Evolutionary conservation across 2,888 invertebrate species (phyloP), one percentile per base, ranked within the genome.

Genomic region (Dastarcus helophoroides): DNA sequence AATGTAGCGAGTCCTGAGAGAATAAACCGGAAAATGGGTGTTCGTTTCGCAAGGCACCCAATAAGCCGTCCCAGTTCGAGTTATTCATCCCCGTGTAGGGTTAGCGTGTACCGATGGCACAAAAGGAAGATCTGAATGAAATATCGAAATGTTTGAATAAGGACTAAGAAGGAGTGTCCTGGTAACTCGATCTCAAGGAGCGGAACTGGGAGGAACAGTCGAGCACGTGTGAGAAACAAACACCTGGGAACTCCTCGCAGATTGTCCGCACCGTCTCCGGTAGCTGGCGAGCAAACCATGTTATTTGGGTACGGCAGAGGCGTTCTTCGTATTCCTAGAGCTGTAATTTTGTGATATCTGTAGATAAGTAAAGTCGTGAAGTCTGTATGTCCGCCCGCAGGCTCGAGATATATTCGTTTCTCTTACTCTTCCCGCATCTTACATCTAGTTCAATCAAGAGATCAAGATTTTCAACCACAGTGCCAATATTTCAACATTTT

Each of bases 141-240:
- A 43, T 38, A 36, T 39, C 40, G 41, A 26, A 28, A 25, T 21
- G 23, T 22, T 19, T 26, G 36, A 12, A 35, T 35, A 37, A 37
- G 51, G 43, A 42, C 42, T 41, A 31, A 44, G 52, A 43, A 48
- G 57, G 53, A 51, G 54, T 51, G 54, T 54, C 51, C 46, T 44
- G 39, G 61, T 53, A 61, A 61, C 49, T 47, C 48, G 58, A 61
- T 59, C 56, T 50, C 48, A 40, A 32, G 48, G 52, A 59, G 47
- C 59, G 61, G 61, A 61, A 60, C 60, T 60, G 60, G 60, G 60
- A 53, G 60, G 56, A 50, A 50, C 53, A 41, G 43, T 34, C 36
- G 37, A 58, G 60, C 60, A 60, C 61, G 61, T 60, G 60, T 58
- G 60, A 55, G 55, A 56, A 53, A 45, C 46, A 50, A 52, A 55